These are phyloP conservation scores for Mycetomoellerius zeteki DNA, from an alignment of 1,140 invertebrate species.

Conservation along the genomic window DNA sequence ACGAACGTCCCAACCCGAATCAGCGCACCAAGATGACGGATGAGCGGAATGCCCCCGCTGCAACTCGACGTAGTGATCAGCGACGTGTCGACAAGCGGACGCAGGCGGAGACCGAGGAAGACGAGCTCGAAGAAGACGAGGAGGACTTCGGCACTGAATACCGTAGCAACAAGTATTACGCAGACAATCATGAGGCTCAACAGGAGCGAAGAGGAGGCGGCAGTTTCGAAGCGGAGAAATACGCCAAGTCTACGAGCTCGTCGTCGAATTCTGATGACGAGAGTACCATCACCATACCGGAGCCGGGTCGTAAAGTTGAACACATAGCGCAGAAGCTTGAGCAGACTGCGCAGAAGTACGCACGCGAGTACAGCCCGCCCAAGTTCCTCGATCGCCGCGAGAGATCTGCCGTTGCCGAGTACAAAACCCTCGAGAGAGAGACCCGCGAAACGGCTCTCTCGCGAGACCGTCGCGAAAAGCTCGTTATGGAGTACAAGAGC, in stretches of 20 bases:
- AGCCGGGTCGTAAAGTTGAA: conserved; percentile 85
- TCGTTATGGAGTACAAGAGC: conserved; percentile 38
- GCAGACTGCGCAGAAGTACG: conserved; percentile 86
- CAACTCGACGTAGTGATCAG: conserved; percentile 63
- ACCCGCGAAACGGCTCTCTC: conserved; percentile 4
- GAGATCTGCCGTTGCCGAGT: conserved; percentile 65
- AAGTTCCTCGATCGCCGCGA: conserved; percentile 82
- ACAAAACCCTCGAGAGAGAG: conserved; percentile 79
- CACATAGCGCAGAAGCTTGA: conserved; percentile 86
- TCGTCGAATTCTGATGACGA: conserved; percentile 84
- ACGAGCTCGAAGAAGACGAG: conserved; percentile 79
- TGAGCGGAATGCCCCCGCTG: conserved; percentile 63
- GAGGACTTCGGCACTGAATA: conserved; percentile 78
- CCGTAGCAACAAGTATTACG: conserved; percentile 62
- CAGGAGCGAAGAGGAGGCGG: conserved; percentile 53
- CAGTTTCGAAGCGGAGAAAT: conserved; percentile 74
- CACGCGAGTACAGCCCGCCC: conserved; percentile 84
- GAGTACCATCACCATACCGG: conserved; percentile 84
- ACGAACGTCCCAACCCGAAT: conserved; percentile 71
- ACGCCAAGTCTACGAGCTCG: conserved; percentile 81
- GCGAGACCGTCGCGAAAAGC: conserved; percentile 33
- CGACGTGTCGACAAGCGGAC: conserved; percentile 60
- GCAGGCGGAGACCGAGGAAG: conserved; percentile 83
- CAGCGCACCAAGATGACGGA: conserved; percentile 73
- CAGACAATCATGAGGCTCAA: conserved; percentile 55